Percentiles rank a stretch among this genome's conserved stretches.
Evolutionary conservation across 1,140 invertebrate genomes (phyloP).

Genomic region (Arctopsyche grandis): DNA sequence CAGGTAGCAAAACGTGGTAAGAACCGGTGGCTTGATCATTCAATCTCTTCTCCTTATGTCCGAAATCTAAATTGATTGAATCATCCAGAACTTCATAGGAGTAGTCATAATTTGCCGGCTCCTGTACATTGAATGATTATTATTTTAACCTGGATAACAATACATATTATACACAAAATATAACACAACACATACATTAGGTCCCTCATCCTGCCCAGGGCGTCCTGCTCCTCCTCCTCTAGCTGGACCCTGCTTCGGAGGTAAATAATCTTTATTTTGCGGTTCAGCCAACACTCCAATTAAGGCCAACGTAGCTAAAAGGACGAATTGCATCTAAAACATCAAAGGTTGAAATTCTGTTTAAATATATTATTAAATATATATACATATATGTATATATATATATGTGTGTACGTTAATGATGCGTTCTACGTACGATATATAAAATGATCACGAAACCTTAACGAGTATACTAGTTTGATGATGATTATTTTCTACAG

Average conservation of each 20-base stretch:
- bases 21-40: conserved; percentile 71
- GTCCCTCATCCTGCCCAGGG: conserved; percentile 55
- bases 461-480: no score
- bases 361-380: not conserved
- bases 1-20: conserved; percentile 74
- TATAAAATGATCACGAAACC: no score
- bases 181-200: conserved; percentile 50
- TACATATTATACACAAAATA: conserved; percentile 7
- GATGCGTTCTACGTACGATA: no score
- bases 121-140: conserved; percentile 58
- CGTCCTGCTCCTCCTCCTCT: conserved; percentile 43
- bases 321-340: conserved; percentile 26
- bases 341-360: not conserved
- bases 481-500: no score
- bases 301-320: conserved; percentile 25
- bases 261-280: conserved; percentile 67
- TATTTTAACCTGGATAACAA: not conserved
- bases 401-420: not conserved
- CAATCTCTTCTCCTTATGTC: conserved; percentile 72
- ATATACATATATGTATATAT: no score
- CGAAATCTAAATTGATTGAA: conserved; percentile 68
- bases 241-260: conserved; percentile 61
- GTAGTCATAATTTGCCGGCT: conserved; percentile 75
- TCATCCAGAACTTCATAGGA: conserved; percentile 73
- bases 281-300: conserved; percentile 55